Base-by-base conservation (phyloP, 2,113 vertebrate genomes). In the Struthio camelus region DNA sequence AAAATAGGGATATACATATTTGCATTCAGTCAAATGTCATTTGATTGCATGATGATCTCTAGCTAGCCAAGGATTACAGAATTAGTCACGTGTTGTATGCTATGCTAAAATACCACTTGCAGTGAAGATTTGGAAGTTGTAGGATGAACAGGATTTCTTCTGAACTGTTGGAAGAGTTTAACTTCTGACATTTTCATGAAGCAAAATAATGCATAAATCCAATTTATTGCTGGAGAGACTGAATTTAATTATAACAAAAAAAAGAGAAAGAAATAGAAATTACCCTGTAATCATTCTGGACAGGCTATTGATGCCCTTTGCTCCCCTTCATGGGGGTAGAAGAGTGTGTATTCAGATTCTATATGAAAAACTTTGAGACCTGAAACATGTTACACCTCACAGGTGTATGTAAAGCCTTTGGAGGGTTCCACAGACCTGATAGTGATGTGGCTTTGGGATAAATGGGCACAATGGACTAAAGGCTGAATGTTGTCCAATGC, bases 241-340 rank as follows among this genome's bases (percentile, higher is more conserved):
- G 30, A 34, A 79, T 82, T 88, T 80, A 28, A 70, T 40, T 46
- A 6, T 40, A 50, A 34, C 10, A 87, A 53, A 62, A 87, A 51
- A 62, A 62, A 86, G 87, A 92, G 9, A 67, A 48, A 25, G 53
- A 78, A 86, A 61, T 14, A 89, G 73, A 67, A 94, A 66, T 83
- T 76, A 66, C 3, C 6, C 28, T 70, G 36, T 56, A 85, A 65
- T 80, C 64, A 23, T 19, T 14, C 8, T 61, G 16, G 44, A 40
- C 40, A 51, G 30, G 22, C 15, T 69, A 71, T 75, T 83, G 28
- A 79, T 36, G 64, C 7, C 48, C 50, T 88, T 77, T 73, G 77
- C 22, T 34, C 79, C 25, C 7, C 0, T 0, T 42, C 22, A 67
- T 4, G 65, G n/a, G 32, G 28, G 7, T 19, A n/a, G 38, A 23